phyloP scores from a whole-genome alignment of 2,797 vertebrate genomes.

The Crocidura indochinensis region DNA sequence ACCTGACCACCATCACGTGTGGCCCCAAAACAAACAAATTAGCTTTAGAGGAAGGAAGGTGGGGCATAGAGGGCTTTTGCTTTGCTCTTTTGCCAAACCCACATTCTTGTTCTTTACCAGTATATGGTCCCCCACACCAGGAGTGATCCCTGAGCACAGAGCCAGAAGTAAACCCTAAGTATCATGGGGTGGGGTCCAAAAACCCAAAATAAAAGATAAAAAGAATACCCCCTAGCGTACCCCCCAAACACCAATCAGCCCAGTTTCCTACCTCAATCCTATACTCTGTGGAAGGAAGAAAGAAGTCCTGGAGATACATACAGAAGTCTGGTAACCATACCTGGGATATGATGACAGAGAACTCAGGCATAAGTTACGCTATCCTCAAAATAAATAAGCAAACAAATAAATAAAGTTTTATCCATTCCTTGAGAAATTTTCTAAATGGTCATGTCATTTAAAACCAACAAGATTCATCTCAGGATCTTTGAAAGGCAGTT shows the following conservation, averaged over 20 bases:
- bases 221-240: too few relatives aligned
- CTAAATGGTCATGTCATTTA: background rate
- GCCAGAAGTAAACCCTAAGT: too few relatives aligned
- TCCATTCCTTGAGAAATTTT: conserved; percentile 25
- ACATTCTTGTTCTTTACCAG: too few relatives aligned
- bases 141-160: too few relatives aligned
- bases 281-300: background rate
- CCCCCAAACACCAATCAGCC: background rate
- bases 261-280: background rate
- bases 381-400: background rate
- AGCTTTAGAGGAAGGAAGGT: too few relatives aligned
- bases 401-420: background rate
- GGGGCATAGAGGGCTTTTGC: too few relatives aligned
- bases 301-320: background rate
- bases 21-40: too few relatives aligned
- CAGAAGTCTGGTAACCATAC: background rate
- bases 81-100: too few relatives aligned
- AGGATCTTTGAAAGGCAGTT: background rate
- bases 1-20: too few relatives aligned
- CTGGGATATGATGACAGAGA: background rate
- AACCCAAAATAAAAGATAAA: too few relatives aligned
- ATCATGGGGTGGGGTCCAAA: too few relatives aligned
- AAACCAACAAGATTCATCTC: background rate
- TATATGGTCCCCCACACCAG: too few relatives aligned
- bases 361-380: background rate